Conservation (phyloP, 2,888 invertebrate genomes). For the Aphrophora alni region DNA sequence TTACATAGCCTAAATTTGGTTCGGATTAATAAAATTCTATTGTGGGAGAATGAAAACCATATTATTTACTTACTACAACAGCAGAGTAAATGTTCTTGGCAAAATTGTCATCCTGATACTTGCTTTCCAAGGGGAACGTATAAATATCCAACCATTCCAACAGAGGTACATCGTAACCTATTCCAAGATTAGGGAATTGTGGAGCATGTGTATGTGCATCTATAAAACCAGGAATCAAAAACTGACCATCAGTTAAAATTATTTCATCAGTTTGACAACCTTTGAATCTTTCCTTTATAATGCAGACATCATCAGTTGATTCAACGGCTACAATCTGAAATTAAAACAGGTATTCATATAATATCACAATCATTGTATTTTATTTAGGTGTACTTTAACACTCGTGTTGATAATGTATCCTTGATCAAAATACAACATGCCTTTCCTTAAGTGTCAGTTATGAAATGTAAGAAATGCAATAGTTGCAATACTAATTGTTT, state of each 20-base stretch:
- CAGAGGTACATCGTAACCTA: slow-evolving; percentile 79
- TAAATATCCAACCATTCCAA: slow-evolving; percentile 86
- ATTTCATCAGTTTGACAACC: background rate
- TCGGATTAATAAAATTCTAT: too few relatives aligned
- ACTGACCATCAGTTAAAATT: background rate
- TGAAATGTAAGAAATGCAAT: too few relatives aligned
- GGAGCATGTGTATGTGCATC: slow-evolving; percentile 92
- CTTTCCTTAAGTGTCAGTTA: too few relatives aligned
- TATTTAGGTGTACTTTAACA: too few relatives aligned
- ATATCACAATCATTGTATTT: too few relatives aligned
- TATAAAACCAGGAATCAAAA: slow-evolving; percentile 74
- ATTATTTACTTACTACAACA: slow-evolving; percentile 82
- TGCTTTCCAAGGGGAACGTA: slow-evolving; percentile 83
- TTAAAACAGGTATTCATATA: too few relatives aligned
- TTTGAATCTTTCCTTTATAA: background rate
- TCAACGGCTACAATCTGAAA: background rate
- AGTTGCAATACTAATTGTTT: too few relatives aligned
- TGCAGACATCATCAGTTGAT: background rate
- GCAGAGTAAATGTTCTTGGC: slow-evolving; percentile 73
- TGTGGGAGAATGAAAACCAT: too few relatives aligned
- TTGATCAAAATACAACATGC: too few relatives aligned
- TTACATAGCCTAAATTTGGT: too few relatives aligned
- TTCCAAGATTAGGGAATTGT: slow-evolving; percentile 85
- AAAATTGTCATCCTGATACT: slow-evolving; percentile 71
- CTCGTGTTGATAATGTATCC: too few relatives aligned